Conservation (phyloP, 2,113 vertebrate genomes). For the Saguinus imperator region DNA sequence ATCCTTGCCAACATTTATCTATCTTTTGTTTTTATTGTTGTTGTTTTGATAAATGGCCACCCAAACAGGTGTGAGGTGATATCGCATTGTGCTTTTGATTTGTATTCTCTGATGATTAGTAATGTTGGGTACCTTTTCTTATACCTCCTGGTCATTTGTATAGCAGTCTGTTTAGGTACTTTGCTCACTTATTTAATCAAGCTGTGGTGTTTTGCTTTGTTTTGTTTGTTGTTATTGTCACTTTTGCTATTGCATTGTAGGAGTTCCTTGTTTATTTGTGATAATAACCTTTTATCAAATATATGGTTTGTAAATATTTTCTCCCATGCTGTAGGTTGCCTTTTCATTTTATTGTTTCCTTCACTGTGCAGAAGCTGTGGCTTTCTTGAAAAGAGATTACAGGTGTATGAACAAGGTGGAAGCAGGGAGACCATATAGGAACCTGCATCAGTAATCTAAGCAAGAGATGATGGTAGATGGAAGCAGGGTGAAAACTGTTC, state of each 20-base stretch:
- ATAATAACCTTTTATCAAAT: not conserved
- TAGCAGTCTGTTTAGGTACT: not conserved
- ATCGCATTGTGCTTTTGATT: not conserved
- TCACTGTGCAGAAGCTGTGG: not conserved
- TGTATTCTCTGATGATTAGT: not conserved
- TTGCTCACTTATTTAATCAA: not conserved
- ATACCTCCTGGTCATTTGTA: not conserved
- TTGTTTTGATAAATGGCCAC: not conserved
- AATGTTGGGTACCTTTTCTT: not conserved
- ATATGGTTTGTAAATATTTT: not conserved
- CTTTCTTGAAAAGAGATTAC: slow-evolving; percentile 6
- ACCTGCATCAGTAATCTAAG: not conserved
- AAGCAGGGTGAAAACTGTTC: not conserved
- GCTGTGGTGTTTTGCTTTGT: not conserved
- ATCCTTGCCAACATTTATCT: not conserved
- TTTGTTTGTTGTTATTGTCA: not conserved
- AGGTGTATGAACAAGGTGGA: not conserved
- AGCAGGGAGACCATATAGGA: not conserved
- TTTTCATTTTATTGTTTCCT: not conserved
- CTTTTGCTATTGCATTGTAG: not conserved
- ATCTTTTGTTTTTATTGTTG: not conserved
- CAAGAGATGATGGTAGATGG: not conserved
- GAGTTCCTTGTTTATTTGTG: not conserved
- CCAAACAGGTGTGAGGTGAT: not conserved
- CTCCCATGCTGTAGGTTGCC: not conserved